These are phyloP conservation scores for Saccostrea echinata DNA, from an alignment of 1,140 invertebrate genomes.

Conservation along the genomic window DNA sequence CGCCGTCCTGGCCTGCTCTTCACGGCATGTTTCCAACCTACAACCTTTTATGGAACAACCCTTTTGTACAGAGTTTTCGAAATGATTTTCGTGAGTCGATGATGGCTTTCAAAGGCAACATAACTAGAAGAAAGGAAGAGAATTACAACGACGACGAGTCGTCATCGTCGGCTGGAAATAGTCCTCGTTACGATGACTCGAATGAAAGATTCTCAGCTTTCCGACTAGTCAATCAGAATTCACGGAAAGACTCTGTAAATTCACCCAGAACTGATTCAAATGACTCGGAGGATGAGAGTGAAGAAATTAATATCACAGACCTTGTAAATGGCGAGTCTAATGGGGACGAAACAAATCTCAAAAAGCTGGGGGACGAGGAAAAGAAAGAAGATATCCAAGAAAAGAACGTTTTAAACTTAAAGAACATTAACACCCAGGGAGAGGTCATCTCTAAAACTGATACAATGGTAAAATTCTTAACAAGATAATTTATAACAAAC, in stretches of 20 bases:
- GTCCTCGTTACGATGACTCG: conserved; percentile 50
- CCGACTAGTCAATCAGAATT: conserved; percentile 43
- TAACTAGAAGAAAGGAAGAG: background rate
- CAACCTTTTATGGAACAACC: conserved; percentile 63
- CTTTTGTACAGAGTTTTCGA: conserved; percentile 48
- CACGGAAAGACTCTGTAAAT: background rate
- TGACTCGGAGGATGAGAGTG: conserved; percentile 46
- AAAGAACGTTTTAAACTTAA: background rate
- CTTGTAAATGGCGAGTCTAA: background rate
- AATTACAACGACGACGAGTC: conserved; percentile 42
- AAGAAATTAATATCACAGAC: conserved; percentile 57
- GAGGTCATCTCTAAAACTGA: background rate
- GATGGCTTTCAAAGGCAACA: conserved; percentile 41
- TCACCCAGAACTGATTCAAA: conserved; percentile 35
- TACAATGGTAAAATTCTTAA: background rate
- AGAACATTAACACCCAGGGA: background rate
- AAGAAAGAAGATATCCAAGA: background rate
- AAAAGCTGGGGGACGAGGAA: background rate
- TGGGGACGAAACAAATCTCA: background rate
- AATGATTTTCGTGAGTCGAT: conserved; percentile 37
- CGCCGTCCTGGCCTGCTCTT: conserved; percentile 45
- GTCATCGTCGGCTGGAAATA: conserved; percentile 48
- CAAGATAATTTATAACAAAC: no score
- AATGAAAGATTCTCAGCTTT: conserved; percentile 60
- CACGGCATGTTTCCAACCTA: conserved; percentile 62